Conservation (phyloP, 2,797 vertebrate species). For the Prunella strophiata region DNA sequence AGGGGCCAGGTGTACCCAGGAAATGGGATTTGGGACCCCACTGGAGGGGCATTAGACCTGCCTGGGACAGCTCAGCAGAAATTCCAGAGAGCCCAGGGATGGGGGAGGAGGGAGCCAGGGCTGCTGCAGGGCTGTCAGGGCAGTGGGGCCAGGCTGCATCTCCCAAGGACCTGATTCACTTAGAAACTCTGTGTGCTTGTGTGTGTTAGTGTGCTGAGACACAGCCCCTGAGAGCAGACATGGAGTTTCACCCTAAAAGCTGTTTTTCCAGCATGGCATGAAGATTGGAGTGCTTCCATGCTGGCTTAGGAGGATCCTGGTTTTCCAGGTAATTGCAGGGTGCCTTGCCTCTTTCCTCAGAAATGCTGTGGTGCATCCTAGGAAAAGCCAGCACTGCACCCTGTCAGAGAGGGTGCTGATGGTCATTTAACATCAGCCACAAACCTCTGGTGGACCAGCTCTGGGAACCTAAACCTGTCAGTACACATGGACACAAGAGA, state of each 20-base stretch:
- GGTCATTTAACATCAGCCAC: background rate
- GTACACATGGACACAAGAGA: background rate
- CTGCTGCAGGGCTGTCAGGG: background rate
- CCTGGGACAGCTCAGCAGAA: background rate
- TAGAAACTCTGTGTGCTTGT: rapidly evolving
- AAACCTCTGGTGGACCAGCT: background rate
- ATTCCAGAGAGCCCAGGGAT: background rate
- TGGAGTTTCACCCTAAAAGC: background rate
- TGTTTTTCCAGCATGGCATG: background rate
- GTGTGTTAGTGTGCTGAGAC: background rate
- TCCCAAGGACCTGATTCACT: background rate
- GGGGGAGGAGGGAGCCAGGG: background rate
- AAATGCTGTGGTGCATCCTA: background rate
- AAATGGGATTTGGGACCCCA: background rate
- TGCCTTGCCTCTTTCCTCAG: background rate
- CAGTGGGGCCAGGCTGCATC: background rate
- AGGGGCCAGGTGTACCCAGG: rapidly evolving
- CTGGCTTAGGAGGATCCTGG: background rate
- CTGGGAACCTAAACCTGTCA: background rate
- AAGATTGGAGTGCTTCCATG: background rate
- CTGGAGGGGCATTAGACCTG: background rate
- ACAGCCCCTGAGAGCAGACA: background rate
- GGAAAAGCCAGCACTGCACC: background rate
- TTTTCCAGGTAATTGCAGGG: background rate
- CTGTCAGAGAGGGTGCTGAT: background rate